phyloP scores from a whole-genome alignment of 1,140 invertebrate species.

The Lordiphosa mommai region DNA sequence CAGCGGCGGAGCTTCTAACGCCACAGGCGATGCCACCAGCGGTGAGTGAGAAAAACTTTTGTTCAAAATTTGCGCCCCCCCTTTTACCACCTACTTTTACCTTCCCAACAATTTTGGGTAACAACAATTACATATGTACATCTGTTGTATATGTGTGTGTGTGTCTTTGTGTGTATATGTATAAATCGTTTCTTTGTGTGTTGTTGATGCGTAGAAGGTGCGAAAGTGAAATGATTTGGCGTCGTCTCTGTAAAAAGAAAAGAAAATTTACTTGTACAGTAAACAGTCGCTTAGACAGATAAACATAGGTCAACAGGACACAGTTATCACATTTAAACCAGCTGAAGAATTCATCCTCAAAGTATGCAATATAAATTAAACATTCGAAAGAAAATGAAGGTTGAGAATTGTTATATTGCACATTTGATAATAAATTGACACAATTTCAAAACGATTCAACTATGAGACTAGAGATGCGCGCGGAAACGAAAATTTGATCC shows the following conservation, averaged over 20 bases:
- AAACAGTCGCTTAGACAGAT: slow-evolving; percentile 4
- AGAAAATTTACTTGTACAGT: slow-evolving; percentile 15
- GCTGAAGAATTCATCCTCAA: too few relatives aligned
- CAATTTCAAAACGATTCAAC: too few relatives aligned
- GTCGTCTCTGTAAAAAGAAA: slow-evolving; percentile 14
- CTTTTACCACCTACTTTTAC: neutral
- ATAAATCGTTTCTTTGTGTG: neutral
- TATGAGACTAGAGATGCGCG: too few relatives aligned
- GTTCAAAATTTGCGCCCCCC: slow-evolving; percentile 1
- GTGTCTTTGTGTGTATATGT: slow-evolving; percentile 1
- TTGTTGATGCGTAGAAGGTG: slow-evolving; percentile 65
- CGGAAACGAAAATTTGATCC: too few relatives aligned
- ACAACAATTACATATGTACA: slow-evolving; percentile 21
- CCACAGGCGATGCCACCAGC: slow-evolving; percentile 57
- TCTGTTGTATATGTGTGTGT: neutral
- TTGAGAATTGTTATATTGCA: too few relatives aligned
- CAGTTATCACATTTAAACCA: too few relatives aligned
- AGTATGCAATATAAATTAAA: too few relatives aligned
- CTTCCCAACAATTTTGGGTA: slow-evolving; percentile 14
- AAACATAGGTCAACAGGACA: too few relatives aligned
- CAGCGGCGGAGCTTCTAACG: slow-evolving; percentile 52
- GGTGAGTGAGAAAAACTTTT: slow-evolving; percentile 62
- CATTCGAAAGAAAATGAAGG: too few relatives aligned
- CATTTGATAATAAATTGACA: too few relatives aligned
- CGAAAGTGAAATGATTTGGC: slow-evolving; percentile 66